Conservation (phyloP, 2,113 vertebrate species). For the Zeus faber region DNA sequence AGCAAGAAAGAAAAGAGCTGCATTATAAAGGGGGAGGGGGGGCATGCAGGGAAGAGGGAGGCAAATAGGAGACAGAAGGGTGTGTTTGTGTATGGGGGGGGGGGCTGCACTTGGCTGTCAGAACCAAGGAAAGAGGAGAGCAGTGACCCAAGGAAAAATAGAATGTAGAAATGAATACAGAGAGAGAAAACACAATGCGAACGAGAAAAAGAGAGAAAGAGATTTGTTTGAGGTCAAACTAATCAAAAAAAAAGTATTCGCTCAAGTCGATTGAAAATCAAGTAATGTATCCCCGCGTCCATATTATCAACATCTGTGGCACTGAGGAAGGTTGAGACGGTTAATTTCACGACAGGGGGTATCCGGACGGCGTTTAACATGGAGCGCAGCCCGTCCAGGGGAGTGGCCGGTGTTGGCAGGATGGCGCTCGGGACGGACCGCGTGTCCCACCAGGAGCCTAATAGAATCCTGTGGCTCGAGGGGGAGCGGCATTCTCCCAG, state of each 20-base stretch:
- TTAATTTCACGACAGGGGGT: too few species aligned
- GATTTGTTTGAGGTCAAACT: too few species aligned
- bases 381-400: constrained; percentile 5
- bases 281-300: too few species aligned
- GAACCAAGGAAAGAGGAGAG: constrained; percentile 8
- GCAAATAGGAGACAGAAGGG: constrained; percentile 40
- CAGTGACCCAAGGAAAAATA: constrained; percentile 49
- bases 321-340: too few species aligned
- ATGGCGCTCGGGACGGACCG: constrained; percentile 27
- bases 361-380: too few species aligned
- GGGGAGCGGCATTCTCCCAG: constrained; percentile 55
- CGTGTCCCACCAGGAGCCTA: constrained; percentile 59
- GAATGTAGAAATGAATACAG: constrained; percentile 7
- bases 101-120: constrained; percentile 12
- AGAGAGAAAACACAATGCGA: too few species aligned
- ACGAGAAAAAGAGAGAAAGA: too few species aligned
- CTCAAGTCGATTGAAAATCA: too few species aligned
- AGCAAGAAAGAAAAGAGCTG: constrained; percentile 67
- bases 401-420: constrained; percentile 26
- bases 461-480: constrained; percentile 59
- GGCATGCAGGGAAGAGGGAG: constrained; percentile 16
- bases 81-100: constrained; percentile 49
- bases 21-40: constrained; percentile 54
- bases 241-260: too few species aligned
- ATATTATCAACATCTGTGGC: too few species aligned